A percentile compares a stretch with the other conserved stretches of the same genome.
Conservation (phyloP, 35 echinoderm and acorn worm genomes). For the Amphiura filiformis region DNA sequence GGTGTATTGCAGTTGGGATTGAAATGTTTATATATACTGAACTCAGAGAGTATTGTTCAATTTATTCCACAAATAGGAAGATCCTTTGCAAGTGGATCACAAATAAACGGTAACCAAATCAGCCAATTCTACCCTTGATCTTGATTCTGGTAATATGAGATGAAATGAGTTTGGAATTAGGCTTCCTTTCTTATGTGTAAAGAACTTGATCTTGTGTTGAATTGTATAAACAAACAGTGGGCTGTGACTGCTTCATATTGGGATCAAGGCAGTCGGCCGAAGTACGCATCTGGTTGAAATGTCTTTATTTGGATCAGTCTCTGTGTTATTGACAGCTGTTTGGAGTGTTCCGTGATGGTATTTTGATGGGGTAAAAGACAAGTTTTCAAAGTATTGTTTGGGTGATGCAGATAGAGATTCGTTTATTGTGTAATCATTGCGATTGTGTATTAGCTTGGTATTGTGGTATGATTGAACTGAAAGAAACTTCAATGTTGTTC, state of each 20-base stretch:
- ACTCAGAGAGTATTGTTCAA: too few species aligned
- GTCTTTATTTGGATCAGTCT: conserved; percentile 10
- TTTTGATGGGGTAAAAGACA: not conserved
- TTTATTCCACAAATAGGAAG: not conserved
- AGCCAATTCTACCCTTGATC: not conserved
- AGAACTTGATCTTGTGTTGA: not conserved
- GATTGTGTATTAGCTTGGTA: too few species aligned
- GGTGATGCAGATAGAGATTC: too few species aligned
- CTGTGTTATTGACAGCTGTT: not conserved
- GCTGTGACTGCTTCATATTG: not conserved
- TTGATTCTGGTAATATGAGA: too few species aligned
- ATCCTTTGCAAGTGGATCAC: not conserved
- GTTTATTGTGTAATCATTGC: too few species aligned
- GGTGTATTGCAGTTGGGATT: too few species aligned
- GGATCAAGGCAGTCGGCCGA: not conserved
- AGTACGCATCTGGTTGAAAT: not conserved
- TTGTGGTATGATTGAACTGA: too few species aligned
- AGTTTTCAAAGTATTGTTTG: too few species aligned
- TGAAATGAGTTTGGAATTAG: too few species aligned
- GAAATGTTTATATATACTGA: too few species aligned
- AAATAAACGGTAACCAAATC: not conserved
- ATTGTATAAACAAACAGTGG: not conserved
- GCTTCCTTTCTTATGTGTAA: too few species aligned
- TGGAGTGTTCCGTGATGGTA: not conserved
- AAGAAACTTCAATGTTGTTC: too few species aligned